phyloP scores from a whole-genome alignment of 2,888 invertebrate genomes.

The Chironomus riparius region DNA sequence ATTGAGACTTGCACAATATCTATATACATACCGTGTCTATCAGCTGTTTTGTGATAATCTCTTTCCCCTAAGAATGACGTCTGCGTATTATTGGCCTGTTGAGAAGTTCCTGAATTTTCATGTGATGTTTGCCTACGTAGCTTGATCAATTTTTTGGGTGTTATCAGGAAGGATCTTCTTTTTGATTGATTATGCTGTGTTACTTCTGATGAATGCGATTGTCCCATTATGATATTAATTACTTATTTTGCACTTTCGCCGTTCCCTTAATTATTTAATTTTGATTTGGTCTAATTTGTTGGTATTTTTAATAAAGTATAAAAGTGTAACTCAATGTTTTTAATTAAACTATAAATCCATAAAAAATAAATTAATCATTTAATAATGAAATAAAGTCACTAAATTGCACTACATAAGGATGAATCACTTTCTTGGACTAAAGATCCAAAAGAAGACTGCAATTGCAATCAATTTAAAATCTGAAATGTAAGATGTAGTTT shows the following conservation, averaged over 20 bases:
- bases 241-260: background rate
- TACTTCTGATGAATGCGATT: background rate
- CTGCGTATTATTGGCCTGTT: background rate
- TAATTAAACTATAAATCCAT: background rate
- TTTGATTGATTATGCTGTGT: background rate
- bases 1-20: background rate
- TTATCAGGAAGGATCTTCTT: background rate
- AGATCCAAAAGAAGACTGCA: slow-evolving; percentile 14
- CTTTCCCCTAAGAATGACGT: background rate
- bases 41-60: slow-evolving; percentile 2
- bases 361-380: background rate
- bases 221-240: background rate
- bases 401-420: background rate
- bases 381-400: background rate
- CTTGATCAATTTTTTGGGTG: background rate
- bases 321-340: background rate
- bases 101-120: background rate
- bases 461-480: slow-evolving; percentile 11
- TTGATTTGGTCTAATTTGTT: background rate
- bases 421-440: slow-evolving; percentile 2
- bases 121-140: background rate
- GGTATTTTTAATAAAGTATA: background rate
- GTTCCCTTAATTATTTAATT: background rate
- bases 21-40: background rate
- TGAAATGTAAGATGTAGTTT: background rate